A percentile compares a stretch with the other conserved stretches of the same genome.
These are phyloP conservation scores for Piscicola geometra DNA, from an alignment of 2,888 invertebrate genomes.

Conservation along the genomic window DNA sequence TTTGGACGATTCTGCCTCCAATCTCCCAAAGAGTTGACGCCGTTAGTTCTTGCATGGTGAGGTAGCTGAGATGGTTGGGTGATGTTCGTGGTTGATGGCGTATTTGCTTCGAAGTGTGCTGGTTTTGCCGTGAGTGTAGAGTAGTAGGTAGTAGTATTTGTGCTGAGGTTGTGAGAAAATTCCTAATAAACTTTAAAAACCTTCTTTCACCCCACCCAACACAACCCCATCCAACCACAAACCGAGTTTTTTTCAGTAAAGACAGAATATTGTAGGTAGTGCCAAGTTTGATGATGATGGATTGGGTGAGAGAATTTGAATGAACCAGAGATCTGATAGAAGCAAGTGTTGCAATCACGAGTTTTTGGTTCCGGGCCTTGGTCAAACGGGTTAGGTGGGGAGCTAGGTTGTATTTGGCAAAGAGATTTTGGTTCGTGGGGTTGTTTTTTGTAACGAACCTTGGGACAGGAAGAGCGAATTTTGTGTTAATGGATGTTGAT, in stretches of 20 bases:
- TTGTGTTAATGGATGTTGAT: too few relatives aligned
- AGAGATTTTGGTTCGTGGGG: conserved; percentile 7
- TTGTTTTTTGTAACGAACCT: conserved; percentile 16
- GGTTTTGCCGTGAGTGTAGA: background rate
- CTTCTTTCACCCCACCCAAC: too few relatives aligned
- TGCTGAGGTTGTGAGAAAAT: too few relatives aligned
- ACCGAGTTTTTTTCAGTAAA: conserved; percentile 30
- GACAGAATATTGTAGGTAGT: background rate
- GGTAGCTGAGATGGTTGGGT: background rate
- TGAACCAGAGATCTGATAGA: conserved; percentile 20
- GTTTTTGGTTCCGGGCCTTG: conserved; percentile 24
- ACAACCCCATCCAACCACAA: background rate
- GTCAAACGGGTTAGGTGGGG: conserved; percentile 11
- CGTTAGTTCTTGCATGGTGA: conserved; percentile 28
- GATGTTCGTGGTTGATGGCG: background rate
- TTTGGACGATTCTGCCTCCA: conserved; percentile 10
- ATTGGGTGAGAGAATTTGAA: conserved; percentile 15
- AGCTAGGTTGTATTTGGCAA: background rate
- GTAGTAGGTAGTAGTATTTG: background rate
- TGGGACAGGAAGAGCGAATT: too few relatives aligned
- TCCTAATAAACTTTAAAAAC: too few relatives aligned
- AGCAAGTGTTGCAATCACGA: conserved; percentile 24
- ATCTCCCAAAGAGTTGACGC: conserved; percentile 30
- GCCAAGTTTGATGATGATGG: conserved; percentile 2
- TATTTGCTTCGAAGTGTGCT: background rate